A percentile compares a stretch with the other conserved stretches of the same genome.
Evolutionary conservation across 2,888 invertebrate species (phyloP).

Genomic region (Oxytorus armatus): DNA sequence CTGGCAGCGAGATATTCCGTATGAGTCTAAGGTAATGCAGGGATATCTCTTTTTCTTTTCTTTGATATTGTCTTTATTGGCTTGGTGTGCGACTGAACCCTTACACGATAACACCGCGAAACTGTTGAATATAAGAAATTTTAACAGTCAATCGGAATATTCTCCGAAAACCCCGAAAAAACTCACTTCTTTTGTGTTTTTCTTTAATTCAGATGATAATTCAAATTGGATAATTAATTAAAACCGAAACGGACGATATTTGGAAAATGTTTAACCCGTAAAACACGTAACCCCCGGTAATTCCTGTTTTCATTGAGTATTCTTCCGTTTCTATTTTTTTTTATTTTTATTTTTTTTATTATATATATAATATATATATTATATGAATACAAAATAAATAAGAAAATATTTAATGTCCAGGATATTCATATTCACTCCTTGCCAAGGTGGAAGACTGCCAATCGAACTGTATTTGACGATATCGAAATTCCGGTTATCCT

Average conservation of each 20-base stretch:
- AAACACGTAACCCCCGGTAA: background rate
- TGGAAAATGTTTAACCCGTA: slow-evolving; percentile 8
- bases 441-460: slow-evolving; percentile 47
- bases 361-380: too few species aligned
- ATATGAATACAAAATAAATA: too few species aligned
- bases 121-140: background rate
- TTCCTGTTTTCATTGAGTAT: too few species aligned
- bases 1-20: slow-evolving; percentile 91
- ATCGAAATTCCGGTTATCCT: slow-evolving; percentile 19
- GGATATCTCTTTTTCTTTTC: slow-evolving; percentile 37
- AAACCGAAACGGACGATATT: slow-evolving; percentile 4
- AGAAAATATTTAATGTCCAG: too few species aligned
- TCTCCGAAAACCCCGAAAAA: background rate
- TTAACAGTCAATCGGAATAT: background rate
- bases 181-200: background rate
- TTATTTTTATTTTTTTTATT: background rate
- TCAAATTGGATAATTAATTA: background rate
- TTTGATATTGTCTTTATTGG: slow-evolving; percentile 30
- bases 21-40: slow-evolving; percentile 89
- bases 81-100: slow-evolving; percentile 52
- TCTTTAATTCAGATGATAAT: background rate
- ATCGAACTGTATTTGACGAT: slow-evolving; percentile 39
- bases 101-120: slow-evolving; percentile 28
- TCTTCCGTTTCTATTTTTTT: background rate
- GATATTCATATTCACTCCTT: slow-evolving; percentile 37